Evolutionary conservation across 2,888 invertebrate genomes (phyloP), one percentile per base, ranked within the genome.

Genomic region (Lypha dubia): DNA sequence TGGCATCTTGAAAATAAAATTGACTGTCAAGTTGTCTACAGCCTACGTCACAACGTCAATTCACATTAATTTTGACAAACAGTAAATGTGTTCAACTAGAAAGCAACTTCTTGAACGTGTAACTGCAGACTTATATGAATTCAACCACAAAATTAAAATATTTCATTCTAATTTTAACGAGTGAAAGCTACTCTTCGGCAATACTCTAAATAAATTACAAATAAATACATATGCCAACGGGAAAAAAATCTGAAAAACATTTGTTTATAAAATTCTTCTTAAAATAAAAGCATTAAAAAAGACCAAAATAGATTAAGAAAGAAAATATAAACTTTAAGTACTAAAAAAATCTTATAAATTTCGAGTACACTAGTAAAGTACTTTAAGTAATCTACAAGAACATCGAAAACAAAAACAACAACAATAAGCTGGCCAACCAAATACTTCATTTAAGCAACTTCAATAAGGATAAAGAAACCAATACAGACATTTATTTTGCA

Each of bases 401-500:
- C n/a, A n/a, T n/a, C n/a, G n/a, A n/a, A n/a, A 44, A 20, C 5
- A 9, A 22, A 9, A 24, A 17, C 13, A 67, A 35, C 17, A 8
- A 20, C 28, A 20, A 13, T 15, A 49, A 49, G 1, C 35, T 35
- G 7, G 7, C 32, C 28, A 58, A 32, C 32, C 38, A 38, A 44
- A 44, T 44, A 44, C 44, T 44, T 44, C 44, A 44, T 44, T 44
- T 44, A 44, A 44, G 15, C 44, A 44, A 44, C 44, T 44, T 44
- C 44, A 44, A 44, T n/a, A 44, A 44, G 15, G 44, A 44, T 44
- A 44, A 44, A 44, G 4, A n/a, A n/a, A n/a, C 5, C 1, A 44
- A 15, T 6, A 44, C 15, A 44, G 15, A 15, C 15, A 44, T 3
- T n/a, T 5, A 44, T 4, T 44, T 2, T 41, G 13, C 11, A 41